phyloP scores from a whole-genome alignment of 1,140 invertebrate genomes.

The Vanessa tameamea region DNA sequence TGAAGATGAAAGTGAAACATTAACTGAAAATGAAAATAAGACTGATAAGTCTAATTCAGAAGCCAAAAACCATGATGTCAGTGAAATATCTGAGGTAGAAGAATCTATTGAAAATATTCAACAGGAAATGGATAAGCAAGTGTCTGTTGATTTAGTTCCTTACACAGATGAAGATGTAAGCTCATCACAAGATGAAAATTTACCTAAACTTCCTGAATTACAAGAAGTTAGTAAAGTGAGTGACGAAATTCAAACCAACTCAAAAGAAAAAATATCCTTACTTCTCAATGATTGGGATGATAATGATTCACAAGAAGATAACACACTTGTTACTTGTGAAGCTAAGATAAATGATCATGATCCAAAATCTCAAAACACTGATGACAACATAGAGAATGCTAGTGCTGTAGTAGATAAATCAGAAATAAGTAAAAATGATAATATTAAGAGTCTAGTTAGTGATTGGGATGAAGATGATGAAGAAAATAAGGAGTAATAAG shows the following conservation, averaged over 20 bases:
- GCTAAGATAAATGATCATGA: conserved; percentile 9
- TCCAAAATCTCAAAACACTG: not conserved
- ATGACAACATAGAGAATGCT: conserved; percentile 11
- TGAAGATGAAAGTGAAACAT: conserved; percentile 66
- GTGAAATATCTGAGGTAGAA: conserved; percentile 54
- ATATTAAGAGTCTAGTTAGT: conserved; percentile 72
- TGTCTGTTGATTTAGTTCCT: conserved; percentile 30
- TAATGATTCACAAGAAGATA: conserved; percentile 73
- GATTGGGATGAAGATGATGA: conserved; percentile 76
- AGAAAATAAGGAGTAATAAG: conserved; percentile 43
- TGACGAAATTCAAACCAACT: conserved; percentile 14
- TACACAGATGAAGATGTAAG: conserved; percentile 4
- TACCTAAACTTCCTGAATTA: not conserved
- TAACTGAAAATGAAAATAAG: conserved; percentile 30
- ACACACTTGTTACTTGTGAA: conserved; percentile 13
- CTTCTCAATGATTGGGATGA: conserved; percentile 79
- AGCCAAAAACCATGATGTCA: conserved; percentile 22
- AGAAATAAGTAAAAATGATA: conserved; percentile 51
- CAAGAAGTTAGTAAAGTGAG: conserved; percentile 18
- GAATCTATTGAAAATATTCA: conserved; percentile 78
- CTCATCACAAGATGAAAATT: conserved; percentile 17
- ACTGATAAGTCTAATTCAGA: conserved; percentile 26
- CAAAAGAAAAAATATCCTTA: conserved; percentile 69
- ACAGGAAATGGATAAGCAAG: conserved; percentile 68
- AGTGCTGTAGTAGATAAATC: conserved; percentile 21